A percentile compares a stretch with the other conserved stretches of the same genome.
Evolutionary conservation across 2,797 vertebrate species (phyloP).

Genomic region (Danio tinwini): DNA sequence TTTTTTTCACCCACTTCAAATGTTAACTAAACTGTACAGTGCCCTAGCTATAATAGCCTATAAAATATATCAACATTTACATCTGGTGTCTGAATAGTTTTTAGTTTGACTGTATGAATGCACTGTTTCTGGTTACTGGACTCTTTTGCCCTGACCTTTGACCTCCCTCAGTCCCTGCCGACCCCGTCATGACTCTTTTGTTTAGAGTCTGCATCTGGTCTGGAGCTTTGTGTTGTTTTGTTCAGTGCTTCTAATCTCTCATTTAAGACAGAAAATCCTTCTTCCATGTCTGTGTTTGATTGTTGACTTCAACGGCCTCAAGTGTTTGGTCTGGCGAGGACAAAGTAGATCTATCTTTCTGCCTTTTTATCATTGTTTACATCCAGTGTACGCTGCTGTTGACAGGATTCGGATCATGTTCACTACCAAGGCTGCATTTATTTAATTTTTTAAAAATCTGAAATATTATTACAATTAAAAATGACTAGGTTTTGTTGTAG

Average conservation of each 20-base stretch:
- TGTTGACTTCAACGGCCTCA: slow-evolving; percentile 50
- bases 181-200: slow-evolving; percentile 67
- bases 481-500: too few relatives aligned
- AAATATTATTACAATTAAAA: too few relatives aligned
- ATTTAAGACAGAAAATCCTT: slow-evolving; percentile 44
- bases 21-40: too few relatives aligned
- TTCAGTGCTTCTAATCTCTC: slow-evolving; percentile 56
- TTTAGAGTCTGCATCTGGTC: slow-evolving; percentile 70
- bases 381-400: too few relatives aligned
- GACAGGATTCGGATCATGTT: not conserved
- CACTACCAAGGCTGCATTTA: not conserved
- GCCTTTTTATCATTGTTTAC: too few relatives aligned
- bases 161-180: slow-evolving; percentile 50
- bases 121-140: slow-evolving; percentile 14
- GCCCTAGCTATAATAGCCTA: too few relatives aligned
- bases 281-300: slow-evolving; percentile 28
- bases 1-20: too few relatives aligned
- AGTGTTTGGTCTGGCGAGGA: slow-evolving; percentile 60
- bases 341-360: too few relatives aligned
- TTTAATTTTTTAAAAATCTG: not conserved
- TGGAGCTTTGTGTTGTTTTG: slow-evolving; percentile 64
- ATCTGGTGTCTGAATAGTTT: too few relatives aligned
- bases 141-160: slow-evolving; percentile 68
- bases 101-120: not conserved
- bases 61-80: too few relatives aligned